These are phyloP conservation scores for Centropristis striata DNA, from an alignment of 2,113 vertebrate species.

Conservation along the genomic window DNA sequence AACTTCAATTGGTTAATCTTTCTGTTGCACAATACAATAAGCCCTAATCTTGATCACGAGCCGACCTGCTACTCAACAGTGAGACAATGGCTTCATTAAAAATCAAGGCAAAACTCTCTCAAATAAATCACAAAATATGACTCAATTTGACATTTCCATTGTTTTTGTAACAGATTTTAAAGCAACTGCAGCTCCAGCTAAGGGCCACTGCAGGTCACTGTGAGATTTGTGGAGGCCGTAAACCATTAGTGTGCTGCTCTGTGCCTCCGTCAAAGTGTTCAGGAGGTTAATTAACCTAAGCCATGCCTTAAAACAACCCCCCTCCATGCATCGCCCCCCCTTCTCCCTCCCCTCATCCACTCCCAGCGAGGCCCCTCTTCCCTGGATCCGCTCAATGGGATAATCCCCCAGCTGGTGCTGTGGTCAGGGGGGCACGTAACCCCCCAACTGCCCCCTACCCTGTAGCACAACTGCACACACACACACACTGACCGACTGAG, in stretches of 20 bases:
- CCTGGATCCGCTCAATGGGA: conserved; percentile 67
- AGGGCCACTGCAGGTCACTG: conserved; percentile 18
- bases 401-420: conserved; percentile 82
- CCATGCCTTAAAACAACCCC: conserved; percentile 57
- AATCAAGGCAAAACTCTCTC: neutral
- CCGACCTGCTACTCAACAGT: neutral
- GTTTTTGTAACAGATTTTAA: conserved; percentile 14
- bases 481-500: neutral
- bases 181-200: conserved; percentile 5
- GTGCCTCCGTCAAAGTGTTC: conserved; percentile 55
- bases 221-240: conserved; percentile 38
- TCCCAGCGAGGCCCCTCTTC: conserved; percentile 65
- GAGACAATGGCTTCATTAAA: neutral
- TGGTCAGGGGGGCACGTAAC: conserved; percentile 58
- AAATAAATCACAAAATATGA: conserved; percentile 10
- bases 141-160: conserved; percentile 9
- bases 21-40: conserved; percentile 12
- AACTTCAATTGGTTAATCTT: conserved; percentile 13
- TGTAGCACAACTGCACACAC: conserved; percentile 32
- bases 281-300: conserved; percentile 79
- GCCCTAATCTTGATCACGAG: conserved; percentile 42
- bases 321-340: neutral
- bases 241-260: conserved; percentile 61
- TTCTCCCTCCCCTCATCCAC: conserved; percentile 17
- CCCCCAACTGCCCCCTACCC: conserved; percentile 10